Conservation (phyloP, 1,140 invertebrate genomes). For the Drosophila varians region DNA sequence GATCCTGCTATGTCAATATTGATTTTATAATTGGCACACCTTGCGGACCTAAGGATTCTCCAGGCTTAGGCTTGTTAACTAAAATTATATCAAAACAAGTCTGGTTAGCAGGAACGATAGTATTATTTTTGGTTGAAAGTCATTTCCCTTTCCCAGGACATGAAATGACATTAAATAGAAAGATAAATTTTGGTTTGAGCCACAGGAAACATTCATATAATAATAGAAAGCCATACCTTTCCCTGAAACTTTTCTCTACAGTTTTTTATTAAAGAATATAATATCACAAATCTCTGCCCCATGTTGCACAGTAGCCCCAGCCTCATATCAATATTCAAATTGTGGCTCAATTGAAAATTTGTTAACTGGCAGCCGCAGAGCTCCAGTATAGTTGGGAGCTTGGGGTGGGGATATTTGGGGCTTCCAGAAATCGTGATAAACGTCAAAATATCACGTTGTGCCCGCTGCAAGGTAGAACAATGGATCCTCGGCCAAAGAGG, state of each 20-base stretch:
- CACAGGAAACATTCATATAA: background rate
- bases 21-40: slow-evolving; percentile 66
- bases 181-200: background rate
- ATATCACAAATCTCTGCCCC: slow-evolving; percentile 39
- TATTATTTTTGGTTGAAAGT: background rate
- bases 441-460: slow-evolving; percentile 80
- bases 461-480: slow-evolving; percentile 60
- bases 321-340: slow-evolving; percentile 77
- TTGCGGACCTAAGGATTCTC: slow-evolving; percentile 7
- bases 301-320: slow-evolving; percentile 61
- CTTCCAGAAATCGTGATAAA: slow-evolving; percentile 77
- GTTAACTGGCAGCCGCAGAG: slow-evolving; percentile 53
- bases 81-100: slow-evolving; percentile 39
- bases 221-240: background rate
- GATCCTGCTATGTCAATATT: slow-evolving; percentile 61
- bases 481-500: slow-evolving; percentile 50
- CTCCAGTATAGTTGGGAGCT: background rate
- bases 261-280: background rate
- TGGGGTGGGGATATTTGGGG: background rate
- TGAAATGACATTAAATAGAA: background rate
- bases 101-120: background rate
- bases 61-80: slow-evolving; percentile 10
- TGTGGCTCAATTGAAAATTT: slow-evolving; percentile 81
- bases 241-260: background rate
- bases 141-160: background rate